Evolutionary conservation across 2,888 invertebrate genomes (phyloP), one percentile per base, ranked within the genome.

Genomic region (Capitulum mitella): DNA sequence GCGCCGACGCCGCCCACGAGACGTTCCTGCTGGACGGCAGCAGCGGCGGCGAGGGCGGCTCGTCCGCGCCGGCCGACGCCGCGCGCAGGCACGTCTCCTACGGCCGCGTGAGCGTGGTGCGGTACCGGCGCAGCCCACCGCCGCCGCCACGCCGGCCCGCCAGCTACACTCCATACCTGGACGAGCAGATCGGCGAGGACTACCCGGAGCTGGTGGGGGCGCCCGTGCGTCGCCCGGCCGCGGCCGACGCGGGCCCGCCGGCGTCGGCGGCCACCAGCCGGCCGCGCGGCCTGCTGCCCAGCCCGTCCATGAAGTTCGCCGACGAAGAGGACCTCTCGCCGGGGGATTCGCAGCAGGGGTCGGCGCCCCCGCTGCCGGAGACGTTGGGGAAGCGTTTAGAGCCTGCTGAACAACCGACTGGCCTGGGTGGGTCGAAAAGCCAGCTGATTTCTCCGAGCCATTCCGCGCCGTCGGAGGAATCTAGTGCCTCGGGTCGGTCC

Each of bases 191-290:
- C 19, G 80, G 78, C 29, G 78, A 81, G 37, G 81, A 81, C 58
- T 81, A 81, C 78, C 81, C 81, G 22, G 81, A 81, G 54, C 79
- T 81, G 29, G 79, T 79, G 19, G 80, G 80, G 12, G 70, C 70
- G 40, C 70, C 70, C 6, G 40, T 70, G 26, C 70, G 70, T 26
- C 70, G 26, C 1, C 37, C 70, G 8, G 0, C 64, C 32, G 19
- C 34, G 34, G 34, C 16, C 1, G 29, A 64, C 1, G 64, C 64
- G 34, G 64, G 2, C 14, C 6, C 64, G 29, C 1, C 19, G 16
- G 64, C 34, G 16, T 19, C 34, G 16, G 34, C 29, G 19, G 64
- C 6, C 32, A 34, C 34, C 34, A 16, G 64, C 14, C 34, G 64
- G 12, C 34, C 34, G 64, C 34, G 70, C 37, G 70, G 70, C 5